phyloP scores from a whole-genome alignment of 1,140 invertebrate genomes.

The Panulirus ornatus region DNA sequence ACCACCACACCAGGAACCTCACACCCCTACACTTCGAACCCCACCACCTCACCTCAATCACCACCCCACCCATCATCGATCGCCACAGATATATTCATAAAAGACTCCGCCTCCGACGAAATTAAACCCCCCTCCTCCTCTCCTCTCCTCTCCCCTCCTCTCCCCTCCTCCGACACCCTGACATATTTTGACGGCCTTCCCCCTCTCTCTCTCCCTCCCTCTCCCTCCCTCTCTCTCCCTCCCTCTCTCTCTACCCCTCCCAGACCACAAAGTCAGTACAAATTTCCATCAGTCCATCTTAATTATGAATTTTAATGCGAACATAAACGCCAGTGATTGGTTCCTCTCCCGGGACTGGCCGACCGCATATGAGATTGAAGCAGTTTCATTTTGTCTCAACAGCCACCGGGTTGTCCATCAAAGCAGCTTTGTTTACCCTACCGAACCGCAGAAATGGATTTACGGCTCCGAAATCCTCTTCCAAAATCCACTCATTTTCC shows the following conservation, averaged over 20 bases:
- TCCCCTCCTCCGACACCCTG: slow-evolving; percentile 24
- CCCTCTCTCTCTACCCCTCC: slow-evolving; percentile 5
- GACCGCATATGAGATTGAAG: background rate
- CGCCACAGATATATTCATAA: background rate
- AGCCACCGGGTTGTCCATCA: too few relatives aligned
- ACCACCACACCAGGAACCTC: too few relatives aligned
- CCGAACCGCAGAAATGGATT: too few relatives aligned
- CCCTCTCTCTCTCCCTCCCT: slow-evolving; percentile 10
- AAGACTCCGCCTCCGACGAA: background rate
- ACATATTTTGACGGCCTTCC: slow-evolving; percentile 44
- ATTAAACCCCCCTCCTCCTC: background rate
- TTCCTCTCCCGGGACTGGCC: slow-evolving; percentile 35
- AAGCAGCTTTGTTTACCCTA: too few relatives aligned
- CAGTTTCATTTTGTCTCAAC: too few relatives aligned
- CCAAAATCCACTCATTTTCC: too few relatives aligned
- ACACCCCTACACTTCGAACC: too few relatives aligned
- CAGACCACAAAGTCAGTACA: slow-evolving; percentile 68
- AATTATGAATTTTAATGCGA: slow-evolving; percentile 75
- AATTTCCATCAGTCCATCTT: slow-evolving; percentile 74
- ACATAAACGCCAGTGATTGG: slow-evolving; percentile 74
- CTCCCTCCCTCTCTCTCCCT: background rate
- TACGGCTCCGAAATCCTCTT: too few relatives aligned
- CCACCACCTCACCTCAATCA: too few relatives aligned
- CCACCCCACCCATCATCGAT: too few relatives aligned
- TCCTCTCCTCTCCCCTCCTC: slow-evolving; percentile 2